Evolutionary conservation across 2,113 vertebrate genomes (phyloP), one percentile per base, ranked within the genome.

Genomic region (Gopherus flavomarginatus): DNA sequence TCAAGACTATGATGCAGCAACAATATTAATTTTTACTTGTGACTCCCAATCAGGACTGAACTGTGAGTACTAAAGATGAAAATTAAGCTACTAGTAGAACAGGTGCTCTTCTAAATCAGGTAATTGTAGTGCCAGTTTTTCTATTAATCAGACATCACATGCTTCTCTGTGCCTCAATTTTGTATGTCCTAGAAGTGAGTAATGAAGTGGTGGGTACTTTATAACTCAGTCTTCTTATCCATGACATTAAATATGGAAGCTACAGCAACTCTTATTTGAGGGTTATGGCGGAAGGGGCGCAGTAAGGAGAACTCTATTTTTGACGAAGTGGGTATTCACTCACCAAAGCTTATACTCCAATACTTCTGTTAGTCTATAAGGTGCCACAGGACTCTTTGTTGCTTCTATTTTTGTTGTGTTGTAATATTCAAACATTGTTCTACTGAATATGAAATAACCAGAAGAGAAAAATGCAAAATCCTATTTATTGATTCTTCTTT

Each of bases 211-310:
- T 95, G 49, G 86, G 85, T 96, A 72, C 89, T 93, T 90, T 90
- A 87, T 91, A 87, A 81, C 80, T 94, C 57, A 21, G 13, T 93
- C 83, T 94, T 44, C 35, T 92, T 93, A 42, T 92, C 16, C 10
- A 14, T 79, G 81, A 19, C 56, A 93, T 94, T 92, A 97, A 96
- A 95, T 96, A 97, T 96, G 92, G 93, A 96, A 88, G 50, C 54
- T 95, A 87, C 80, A 31, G 29, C 72, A 94, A 77, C 42, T 50
- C 42, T 92, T 93, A 56, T 90, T 85, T 91, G 89, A 59, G 52
- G 89, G 62, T 82, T 96, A 86, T 93, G 86, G 94, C n/a, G 75
- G 38, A 42, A 93, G 44, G 4, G 95, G 56, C 27, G 84, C 89
- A 56, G 62, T 35, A 31, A 53, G 84, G 38, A 35, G 26, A 62